Evolutionary conservation across 2,888 invertebrate species (phyloP).

Genomic region (Drosophila rellima): DNA sequence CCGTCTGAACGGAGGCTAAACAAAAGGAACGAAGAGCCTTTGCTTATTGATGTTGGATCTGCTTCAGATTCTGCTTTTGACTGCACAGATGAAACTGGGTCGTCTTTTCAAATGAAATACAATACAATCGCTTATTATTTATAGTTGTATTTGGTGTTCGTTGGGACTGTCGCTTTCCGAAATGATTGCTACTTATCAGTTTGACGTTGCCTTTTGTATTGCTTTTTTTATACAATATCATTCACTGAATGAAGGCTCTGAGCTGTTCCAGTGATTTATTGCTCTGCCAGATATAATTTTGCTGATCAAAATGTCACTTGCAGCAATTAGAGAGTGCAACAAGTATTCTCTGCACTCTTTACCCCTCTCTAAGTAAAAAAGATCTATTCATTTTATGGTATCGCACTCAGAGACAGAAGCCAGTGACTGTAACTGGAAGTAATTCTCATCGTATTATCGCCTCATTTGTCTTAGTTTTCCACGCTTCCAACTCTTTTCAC

Average conservation of each 20-base stretch:
- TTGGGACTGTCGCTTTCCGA: conserved; percentile 12
- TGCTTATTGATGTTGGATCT: conserved; percentile 31
- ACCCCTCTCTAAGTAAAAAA: conserved; percentile 6
- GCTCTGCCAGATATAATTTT: conserved; percentile 7
- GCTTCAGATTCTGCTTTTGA: conserved; percentile 24
- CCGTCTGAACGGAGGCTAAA: conserved; percentile 34
- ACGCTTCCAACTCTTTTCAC: conserved; percentile 67
- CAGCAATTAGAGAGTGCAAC: conserved; percentile 40
- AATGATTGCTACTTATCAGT: conserved; percentile 61
- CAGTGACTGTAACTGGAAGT: conserved; percentile 48
- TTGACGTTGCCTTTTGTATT: conserved; percentile 34
- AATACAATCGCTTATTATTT: conserved; percentile 70
- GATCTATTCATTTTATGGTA: conserved; percentile 40
- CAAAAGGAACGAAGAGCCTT: conserved; percentile 37
- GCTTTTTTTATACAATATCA: conserved; percentile 35
- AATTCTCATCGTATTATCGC: conserved; percentile 69
- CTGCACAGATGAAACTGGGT: conserved; percentile 42
- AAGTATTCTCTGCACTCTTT: conserved; percentile 18
- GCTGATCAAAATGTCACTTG: conserved; percentile 1
- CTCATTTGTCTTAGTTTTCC: conserved; percentile 74
- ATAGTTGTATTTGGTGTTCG: conserved; percentile 59
- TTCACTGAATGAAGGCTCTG: not conserved
- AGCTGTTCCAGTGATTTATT: conserved; percentile 32
- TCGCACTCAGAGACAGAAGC: not conserved
- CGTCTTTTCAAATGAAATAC: conserved; percentile 71